Percentiles rank a stretch among this genome's conserved stretches.
phyloP scores from a whole-genome alignment of 1,140 invertebrate genomes.

The Papilio helenus region DNA sequence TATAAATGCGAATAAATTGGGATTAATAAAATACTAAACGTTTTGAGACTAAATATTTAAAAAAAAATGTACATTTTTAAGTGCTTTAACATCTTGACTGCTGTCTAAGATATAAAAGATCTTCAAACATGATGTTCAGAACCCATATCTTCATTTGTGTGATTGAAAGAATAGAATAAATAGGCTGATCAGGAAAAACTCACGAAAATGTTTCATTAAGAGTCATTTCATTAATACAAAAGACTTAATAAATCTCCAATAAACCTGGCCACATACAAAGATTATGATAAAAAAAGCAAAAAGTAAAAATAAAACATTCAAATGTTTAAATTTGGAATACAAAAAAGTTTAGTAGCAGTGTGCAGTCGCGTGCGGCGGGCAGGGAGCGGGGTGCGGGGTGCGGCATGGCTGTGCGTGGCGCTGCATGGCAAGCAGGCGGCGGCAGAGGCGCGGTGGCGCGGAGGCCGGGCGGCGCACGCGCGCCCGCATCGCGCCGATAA shows the following conservation, averaged over 20 bases:
- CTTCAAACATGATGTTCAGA: no score
- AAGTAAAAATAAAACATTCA: slow-evolving; percentile 43
- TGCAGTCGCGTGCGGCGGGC: slow-evolving; percentile 62
- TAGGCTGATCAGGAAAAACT: neutral
- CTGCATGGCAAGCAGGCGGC: slow-evolving; percentile 61
- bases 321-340: slow-evolving; percentile 43
- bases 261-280: neutral
- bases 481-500: slow-evolving; percentile 73
- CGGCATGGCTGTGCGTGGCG: slow-evolving; percentile 38
- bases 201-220: neutral
- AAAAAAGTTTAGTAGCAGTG: slow-evolving; percentile 38
- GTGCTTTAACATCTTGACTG: no score
- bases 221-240: neutral
- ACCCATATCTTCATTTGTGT: no score
- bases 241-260: slow-evolving; percentile 1
- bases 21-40: neutral
- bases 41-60: no score
- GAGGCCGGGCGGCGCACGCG: slow-evolving; percentile 60
- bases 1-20: neutral
- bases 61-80: no score
- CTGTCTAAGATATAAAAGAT: no score
- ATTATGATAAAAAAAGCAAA: neutral
- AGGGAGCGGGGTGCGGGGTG: slow-evolving; percentile 51
- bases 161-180: no score
- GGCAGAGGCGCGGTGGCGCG: slow-evolving; percentile 46